Base-by-base conservation (phyloP, 2,113 vertebrate genomes). In the Noturus placidus region DNA sequence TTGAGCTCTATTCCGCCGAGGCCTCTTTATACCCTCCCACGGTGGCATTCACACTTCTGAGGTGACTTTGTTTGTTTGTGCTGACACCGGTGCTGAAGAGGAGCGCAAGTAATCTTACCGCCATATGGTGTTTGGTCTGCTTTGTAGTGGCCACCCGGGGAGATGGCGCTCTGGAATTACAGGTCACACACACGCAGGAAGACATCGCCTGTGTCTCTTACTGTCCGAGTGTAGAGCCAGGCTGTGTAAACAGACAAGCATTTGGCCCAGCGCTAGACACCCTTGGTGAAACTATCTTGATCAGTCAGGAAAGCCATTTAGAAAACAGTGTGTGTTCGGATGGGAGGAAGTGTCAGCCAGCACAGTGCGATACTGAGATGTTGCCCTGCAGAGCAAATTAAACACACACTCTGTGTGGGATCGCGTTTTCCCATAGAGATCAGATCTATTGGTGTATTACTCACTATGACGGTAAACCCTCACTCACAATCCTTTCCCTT, bases 41-140 rank as follows among this genome's bases (percentile, higher is more conserved):
- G 30, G 19, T 59, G 79, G 5, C 19, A 4, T 74, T 76, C 80
- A 77, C 69, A 38, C 42, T 84, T 84, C 76, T 83, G 83, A 59
- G 33, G 67, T 91, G n/a, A 88, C 86, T 90, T 89, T 89, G 83
- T 79, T 89, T 86, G 85, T 83, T 87, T 83, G 85, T 89, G 87
- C 72, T 88, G 56, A 89, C 84, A 83, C 57, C 42, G 46, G 83
- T 74, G 22, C 52, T 52, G 70, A 85, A 88, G 76, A 78, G 54
- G 79, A 57, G 56, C 50, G 69, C 30, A 63, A 63, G 57, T 86
- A 88, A 87, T 87, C 70, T 87, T 69, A 35, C 79, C 52, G 76
- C 83, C 90, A 91, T 91, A 91, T 91, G 90, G 89, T 83, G 87
- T 88, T 88, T 89, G 38, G 85, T 85, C 87, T 87, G 81, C 59